phyloP scores from a whole-genome alignment of 2,113 vertebrate genomes.

The Pica pica region DNA sequence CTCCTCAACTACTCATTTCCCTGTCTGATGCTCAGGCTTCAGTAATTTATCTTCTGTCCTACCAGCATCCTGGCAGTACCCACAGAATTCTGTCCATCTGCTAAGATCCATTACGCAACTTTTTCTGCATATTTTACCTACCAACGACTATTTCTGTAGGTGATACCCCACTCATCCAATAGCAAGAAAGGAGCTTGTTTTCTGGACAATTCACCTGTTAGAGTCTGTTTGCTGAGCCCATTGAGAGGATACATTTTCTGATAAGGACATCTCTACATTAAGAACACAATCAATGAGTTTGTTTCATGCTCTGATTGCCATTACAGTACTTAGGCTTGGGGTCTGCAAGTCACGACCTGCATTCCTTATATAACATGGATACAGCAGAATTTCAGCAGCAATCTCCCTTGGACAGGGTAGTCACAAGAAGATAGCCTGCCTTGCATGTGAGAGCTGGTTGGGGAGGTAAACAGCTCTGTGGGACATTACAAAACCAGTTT shows the following conservation, averaged over 20 bases:
- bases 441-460: neutral
- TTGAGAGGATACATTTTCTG: neutral
- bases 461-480: neutral
- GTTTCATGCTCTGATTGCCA: neutral
- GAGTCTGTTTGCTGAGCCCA: neutral
- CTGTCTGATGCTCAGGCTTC: neutral
- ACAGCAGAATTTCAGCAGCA: neutral
- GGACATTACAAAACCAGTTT: neutral
- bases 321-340: neutral
- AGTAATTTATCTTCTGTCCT: neutral
- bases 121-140: neutral
- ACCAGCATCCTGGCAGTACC: neutral
- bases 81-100: neutral
- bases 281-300: neutral
- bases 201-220: neutral
- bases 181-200: neutral
- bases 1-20: neutral
- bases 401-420: neutral
- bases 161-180: neutral
- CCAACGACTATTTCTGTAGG: neutral
- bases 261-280: neutral
- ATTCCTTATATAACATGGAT: neutral
- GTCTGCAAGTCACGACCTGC: neutral
- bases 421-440: neutral
- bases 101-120: neutral